Conservation (phyloP, 2,113 vertebrate genomes). For the Melozone crissalis region DNA sequence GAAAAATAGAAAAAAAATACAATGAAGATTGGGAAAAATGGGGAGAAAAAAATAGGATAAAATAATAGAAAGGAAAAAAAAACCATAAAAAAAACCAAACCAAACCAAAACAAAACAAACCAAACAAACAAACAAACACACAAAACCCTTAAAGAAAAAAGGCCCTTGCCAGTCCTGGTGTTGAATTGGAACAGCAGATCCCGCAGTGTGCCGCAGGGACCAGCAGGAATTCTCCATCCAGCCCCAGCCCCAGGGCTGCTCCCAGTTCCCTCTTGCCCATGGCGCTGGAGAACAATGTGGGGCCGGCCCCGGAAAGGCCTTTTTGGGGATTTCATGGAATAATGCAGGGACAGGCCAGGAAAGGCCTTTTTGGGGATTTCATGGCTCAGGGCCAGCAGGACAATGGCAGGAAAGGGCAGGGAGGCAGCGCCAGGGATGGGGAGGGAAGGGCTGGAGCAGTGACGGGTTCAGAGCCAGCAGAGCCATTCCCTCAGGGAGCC, state of each 20-base stretch:
- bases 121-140: not conserved
- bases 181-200: not conserved
- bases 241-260: not conserved
- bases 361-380: not conserved
- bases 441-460: slow-evolving; percentile 15
- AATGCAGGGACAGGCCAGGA: not conserved
- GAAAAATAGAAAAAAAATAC: no score
- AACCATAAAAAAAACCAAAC: no score
- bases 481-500: not conserved
- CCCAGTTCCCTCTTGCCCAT: not conserved
- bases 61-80: not conserved
- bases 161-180: not conserved
- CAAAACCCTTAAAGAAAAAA: no score
- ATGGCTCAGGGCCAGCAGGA: slow-evolving; percentile 66
- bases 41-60: not conserved
- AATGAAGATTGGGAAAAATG: not conserved
- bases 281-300: slow-evolving; percentile 59
- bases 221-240: not conserved
- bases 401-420: slow-evolving; percentile 78
- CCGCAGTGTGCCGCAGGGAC: not conserved
- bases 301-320: not conserved
- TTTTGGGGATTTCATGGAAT: slow-evolving; percentile 45
- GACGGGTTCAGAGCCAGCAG: not conserved
- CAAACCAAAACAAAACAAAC: not conserved
- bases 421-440: slow-evolving; percentile 14